phyloP scores from a whole-genome alignment of 2,888 invertebrate species.

The Limenitis camilla region DNA sequence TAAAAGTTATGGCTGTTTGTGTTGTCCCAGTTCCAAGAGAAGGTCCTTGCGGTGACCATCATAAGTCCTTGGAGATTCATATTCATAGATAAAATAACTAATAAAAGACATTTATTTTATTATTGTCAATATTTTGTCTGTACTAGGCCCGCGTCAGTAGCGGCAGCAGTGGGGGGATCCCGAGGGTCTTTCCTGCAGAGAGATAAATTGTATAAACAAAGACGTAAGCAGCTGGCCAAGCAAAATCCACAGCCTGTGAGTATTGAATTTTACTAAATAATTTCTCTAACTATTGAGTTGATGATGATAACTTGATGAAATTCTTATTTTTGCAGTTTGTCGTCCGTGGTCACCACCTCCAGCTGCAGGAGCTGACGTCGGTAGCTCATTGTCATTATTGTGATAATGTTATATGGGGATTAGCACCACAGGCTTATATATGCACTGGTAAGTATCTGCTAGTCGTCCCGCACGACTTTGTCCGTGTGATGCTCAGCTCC shows the following conservation, averaged over 20 bases:
- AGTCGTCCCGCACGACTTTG: too few relatives aligned
- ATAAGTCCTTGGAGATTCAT: too few relatives aligned
- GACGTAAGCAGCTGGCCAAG: conserved; percentile 61
- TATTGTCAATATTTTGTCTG: too few relatives aligned
- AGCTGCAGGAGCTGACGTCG: conserved; percentile 89
- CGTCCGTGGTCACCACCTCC: conserved; percentile 92
- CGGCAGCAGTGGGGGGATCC: conserved; percentile 50
- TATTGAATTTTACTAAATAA: neutral
- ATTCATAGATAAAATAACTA: too few relatives aligned
- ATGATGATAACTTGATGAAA: neutral
- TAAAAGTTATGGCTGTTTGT: too few relatives aligned
- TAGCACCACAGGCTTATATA: conserved; percentile 97
- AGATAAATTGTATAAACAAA: conserved; percentile 67
- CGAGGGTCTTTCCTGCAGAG: conserved; percentile 61
- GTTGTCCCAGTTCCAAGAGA: too few relatives aligned
- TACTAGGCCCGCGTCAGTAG: conserved; percentile 54
- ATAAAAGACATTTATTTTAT: too few relatives aligned
- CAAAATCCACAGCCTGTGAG: conserved; percentile 60
- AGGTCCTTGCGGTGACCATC: too few relatives aligned
- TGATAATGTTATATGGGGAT: conserved; percentile 92
- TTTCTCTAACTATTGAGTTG: neutral
- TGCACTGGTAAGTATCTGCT: conserved; percentile 79
- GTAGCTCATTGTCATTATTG: conserved; percentile 96
- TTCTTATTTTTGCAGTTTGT: conserved; percentile 72
- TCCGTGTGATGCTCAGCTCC: too few relatives aligned